These are phyloP conservation scores for Cosmorhoe ocellata DNA, from an alignment of 2,888 invertebrate genomes.

Conservation along the genomic window DNA sequence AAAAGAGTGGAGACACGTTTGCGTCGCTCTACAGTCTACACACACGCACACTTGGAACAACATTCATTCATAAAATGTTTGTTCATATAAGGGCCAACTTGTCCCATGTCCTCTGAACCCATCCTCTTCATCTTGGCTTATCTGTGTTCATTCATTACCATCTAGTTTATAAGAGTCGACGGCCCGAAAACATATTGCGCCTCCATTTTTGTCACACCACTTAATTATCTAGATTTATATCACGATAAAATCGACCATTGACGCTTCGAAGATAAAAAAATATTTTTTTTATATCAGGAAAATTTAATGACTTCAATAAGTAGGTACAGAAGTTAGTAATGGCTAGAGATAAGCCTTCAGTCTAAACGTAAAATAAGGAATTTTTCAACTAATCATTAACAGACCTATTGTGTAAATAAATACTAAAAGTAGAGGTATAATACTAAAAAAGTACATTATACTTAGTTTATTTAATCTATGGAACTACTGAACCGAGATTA, in stretches of 20 bases:
- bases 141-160: conserved; percentile 81
- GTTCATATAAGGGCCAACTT: conserved; percentile 66
- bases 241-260: conserved; percentile 69
- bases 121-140: conserved; percentile 72
- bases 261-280: conserved; percentile 50
- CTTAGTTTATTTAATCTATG: no score
- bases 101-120: conserved; percentile 66
- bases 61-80: conserved; percentile 50
- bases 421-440: no score
- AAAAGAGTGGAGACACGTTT: conserved; percentile 23
- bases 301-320: background rate
- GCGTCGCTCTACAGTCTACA: conserved; percentile 32
- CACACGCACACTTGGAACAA: conserved; percentile 42
- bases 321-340: background rate
- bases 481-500: no score
- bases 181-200: conserved; percentile 78
- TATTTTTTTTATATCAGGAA: conserved; percentile 16
- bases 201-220: conserved; percentile 80
- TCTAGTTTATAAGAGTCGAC: conserved; percentile 80
- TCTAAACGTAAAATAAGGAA: no score
- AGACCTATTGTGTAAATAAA: no score
- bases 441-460: no score
- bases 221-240: conserved; percentile 81
- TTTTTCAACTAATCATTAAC: no score
- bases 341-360: no score